Evolutionary conservation across 2,113 vertebrate species (phyloP).

Genomic region (Coturnix japonica): DNA sequence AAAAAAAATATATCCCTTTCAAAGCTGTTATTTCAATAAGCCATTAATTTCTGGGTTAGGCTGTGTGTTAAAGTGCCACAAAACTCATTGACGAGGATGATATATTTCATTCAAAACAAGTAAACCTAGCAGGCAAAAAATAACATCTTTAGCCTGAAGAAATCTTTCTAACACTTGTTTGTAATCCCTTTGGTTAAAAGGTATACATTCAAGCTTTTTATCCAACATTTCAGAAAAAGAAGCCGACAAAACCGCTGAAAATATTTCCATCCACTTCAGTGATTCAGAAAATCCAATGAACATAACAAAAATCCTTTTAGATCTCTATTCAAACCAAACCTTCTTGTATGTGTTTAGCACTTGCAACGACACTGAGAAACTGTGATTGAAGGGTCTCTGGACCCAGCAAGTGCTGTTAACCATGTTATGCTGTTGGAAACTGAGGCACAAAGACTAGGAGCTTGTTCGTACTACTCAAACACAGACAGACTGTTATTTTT

Average conservation of each 20-base stretch:
- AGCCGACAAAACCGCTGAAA: neutral
- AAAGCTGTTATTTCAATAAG: constrained; percentile 29
- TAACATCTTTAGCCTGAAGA: neutral
- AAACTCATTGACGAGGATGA: neutral
- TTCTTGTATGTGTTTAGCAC: neutral
- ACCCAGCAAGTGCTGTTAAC: neutral
- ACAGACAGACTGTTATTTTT: neutral
- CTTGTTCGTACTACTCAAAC: neutral
- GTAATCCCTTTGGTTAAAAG: neutral
- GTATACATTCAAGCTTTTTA: neutral
- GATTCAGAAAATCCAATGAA: neutral
- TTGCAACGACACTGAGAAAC: fast-evolving
- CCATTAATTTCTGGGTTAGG: neutral
- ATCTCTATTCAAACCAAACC: neutral
- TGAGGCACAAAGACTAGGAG: neutral
- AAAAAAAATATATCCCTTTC: neutral
- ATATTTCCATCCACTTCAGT: neutral
- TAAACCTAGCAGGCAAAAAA: neutral
- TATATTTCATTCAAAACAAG: constrained; percentile 17
- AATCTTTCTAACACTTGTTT: neutral
- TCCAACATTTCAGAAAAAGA: neutral
- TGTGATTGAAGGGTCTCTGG: fast-evolving
- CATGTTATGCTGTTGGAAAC: neutral
- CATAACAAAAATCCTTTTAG: neutral
- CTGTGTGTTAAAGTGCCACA: constrained; percentile 24